Percentiles rank a stretch among this genome's conserved stretches.
These are phyloP conservation scores for Hydraecia micacea DNA, from an alignment of 2,888 invertebrate genomes.

Conservation along the genomic window DNA sequence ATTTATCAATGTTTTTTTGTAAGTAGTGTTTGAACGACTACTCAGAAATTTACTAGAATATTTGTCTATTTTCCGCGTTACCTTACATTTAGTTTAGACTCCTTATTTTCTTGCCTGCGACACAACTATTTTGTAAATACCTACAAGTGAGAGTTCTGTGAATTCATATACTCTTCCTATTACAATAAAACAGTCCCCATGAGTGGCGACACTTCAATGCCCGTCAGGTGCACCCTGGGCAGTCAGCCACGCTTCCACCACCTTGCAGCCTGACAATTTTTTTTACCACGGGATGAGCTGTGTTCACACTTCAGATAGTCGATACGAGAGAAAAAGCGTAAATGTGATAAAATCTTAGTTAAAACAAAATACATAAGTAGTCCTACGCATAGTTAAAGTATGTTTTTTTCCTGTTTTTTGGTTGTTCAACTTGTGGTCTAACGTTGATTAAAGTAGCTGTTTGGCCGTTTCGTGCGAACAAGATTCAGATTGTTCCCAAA, in stretches of 20 bases:
- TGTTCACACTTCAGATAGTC: not conserved
- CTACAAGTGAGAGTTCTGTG: not conserved
- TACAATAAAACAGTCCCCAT: not conserved
- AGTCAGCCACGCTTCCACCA: not conserved
- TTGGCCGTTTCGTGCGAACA: conserved; percentile 14
- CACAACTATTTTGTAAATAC: not conserved
- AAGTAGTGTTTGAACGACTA: not conserved
- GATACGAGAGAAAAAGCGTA: not conserved
- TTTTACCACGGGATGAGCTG: not conserved
- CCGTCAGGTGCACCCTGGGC: not conserved
- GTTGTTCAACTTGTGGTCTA: conserved; percentile 2
- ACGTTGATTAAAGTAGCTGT: conserved; percentile 2
- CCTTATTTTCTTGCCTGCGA: not conserved
- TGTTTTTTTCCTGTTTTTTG: conserved; percentile 1
- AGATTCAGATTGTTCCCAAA: conserved; percentile 22
- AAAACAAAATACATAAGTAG: not conserved
- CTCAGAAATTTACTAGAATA: not conserved
- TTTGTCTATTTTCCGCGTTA: not conserved
- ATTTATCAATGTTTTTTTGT: conserved; percentile 16
- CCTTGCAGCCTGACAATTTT: not conserved
- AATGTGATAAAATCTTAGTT: too few relatives aligned
- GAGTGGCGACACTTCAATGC: not conserved
- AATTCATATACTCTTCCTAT: not conserved
- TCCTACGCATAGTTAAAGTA: not conserved
- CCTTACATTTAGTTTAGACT: too few relatives aligned